phyloP scores from a whole-genome alignment of 1,140 invertebrate genomes.

The Drosophila repleta region DNA sequence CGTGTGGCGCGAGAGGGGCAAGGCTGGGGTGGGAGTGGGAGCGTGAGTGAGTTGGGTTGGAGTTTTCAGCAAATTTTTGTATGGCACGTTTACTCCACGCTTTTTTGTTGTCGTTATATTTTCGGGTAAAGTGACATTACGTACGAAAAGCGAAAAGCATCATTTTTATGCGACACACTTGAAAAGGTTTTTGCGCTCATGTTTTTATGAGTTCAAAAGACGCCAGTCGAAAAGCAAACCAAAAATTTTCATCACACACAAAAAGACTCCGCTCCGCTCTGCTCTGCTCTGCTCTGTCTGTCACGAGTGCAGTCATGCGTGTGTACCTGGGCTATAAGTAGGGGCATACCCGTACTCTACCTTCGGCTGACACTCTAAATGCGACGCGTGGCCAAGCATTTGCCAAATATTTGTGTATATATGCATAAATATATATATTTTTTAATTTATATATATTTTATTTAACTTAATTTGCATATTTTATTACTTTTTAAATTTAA shows the following conservation, averaged over 20 bases:
- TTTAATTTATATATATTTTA: no score
- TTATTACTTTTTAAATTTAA: no score
- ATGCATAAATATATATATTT: no score
- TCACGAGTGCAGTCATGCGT: conserved; percentile 45
- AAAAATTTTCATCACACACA: conserved; percentile 14
- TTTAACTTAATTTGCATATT: no score
- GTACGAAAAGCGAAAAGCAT: conserved; percentile 38
- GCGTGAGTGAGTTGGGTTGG: not conserved
- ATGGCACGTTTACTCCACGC: conserved; percentile 15
- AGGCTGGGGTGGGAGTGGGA: not conserved
- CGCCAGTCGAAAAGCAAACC: conserved; percentile 38
- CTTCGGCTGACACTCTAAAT: conserved; percentile 1
- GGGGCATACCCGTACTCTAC: not conserved
- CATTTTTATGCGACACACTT: conserved; percentile 47
- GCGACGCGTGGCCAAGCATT: conserved; percentile 15
- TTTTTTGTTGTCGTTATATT: conserved; percentile 5
- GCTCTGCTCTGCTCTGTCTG: conserved; percentile 33
- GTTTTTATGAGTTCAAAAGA: conserved; percentile 40
- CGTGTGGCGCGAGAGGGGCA: not conserved
- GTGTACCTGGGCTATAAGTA: no score
- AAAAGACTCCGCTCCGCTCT: no score
- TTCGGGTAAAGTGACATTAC: conserved; percentile 29
- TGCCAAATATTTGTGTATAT: no score
- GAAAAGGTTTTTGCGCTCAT: conserved; percentile 37
- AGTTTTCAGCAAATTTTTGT: conserved; percentile 28